A percentile compares a stretch with the other conserved stretches of the same genome.
Evolutionary conservation across 1,140 invertebrate genomes (phyloP).

Genomic region (Sminthurinus signatus): DNA sequence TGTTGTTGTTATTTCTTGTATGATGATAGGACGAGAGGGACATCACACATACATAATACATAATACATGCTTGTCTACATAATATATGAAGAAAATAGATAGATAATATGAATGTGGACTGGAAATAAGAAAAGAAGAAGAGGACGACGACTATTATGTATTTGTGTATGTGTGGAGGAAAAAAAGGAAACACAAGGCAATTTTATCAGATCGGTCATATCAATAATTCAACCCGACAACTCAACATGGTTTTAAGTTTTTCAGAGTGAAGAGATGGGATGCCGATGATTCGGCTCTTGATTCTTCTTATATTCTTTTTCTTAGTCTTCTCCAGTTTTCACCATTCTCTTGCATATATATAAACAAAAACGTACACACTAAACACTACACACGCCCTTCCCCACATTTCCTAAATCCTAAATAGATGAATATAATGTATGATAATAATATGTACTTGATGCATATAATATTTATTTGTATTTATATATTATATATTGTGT

Average conservation of each 20-base stretch:
- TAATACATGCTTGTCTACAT: too few relatives aligned
- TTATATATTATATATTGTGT: too few relatives aligned
- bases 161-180: too few relatives aligned
- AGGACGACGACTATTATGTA: too few relatives aligned
- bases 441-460: too few relatives aligned
- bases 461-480: too few relatives aligned
- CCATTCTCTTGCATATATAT: too few relatives aligned
- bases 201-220: slow-evolving; percentile 25
- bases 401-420: neutral
- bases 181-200: slow-evolving; percentile 16
- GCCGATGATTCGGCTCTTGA: slow-evolving; percentile 18
- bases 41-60: neutral
- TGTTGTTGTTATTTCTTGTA: too few relatives aligned
- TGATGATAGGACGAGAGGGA: neutral
- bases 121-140: neutral
- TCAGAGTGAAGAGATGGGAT: slow-evolving; percentile 7
- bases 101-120: neutral
- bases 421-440: too few relatives aligned
- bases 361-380: too few relatives aligned
- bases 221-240: slow-evolving; percentile 21
- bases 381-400: neutral
- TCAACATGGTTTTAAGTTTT: slow-evolving; percentile 24
- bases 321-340: too few relatives aligned
- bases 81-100: neutral
- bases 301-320: too few relatives aligned